phyloP scores from a whole-genome alignment of 1,140 invertebrate genomes.

The Atta cephalotes region DNA sequence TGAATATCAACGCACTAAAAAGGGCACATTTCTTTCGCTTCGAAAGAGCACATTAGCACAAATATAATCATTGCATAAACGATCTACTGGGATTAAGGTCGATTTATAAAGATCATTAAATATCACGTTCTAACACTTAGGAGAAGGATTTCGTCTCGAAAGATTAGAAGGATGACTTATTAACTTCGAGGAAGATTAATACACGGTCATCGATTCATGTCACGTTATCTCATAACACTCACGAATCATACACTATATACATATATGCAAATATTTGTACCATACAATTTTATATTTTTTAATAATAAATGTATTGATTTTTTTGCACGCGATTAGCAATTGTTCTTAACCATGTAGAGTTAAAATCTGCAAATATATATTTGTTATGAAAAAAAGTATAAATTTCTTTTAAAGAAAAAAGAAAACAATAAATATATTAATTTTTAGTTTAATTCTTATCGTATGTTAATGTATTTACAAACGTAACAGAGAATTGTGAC shows the following conservation, averaged over 20 bases:
- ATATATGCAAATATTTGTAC: slow-evolving; percentile 64
- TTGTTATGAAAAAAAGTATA: neutral
- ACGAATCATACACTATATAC: slow-evolving; percentile 21
- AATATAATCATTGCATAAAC: slow-evolving; percentile 30
- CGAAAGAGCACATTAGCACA: slow-evolving; percentile 28
- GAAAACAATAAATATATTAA: slow-evolving; percentile 13
- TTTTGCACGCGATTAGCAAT: slow-evolving; percentile 64
- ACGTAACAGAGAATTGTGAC: neutral
- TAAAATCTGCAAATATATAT: neutral
- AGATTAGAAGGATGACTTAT: slow-evolving; percentile 14
- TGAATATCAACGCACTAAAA: slow-evolving; percentile 17
- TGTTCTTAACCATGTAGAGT: slow-evolving; percentile 60
- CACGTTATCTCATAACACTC: slow-evolving; percentile 37
- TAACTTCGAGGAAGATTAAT: slow-evolving; percentile 39
- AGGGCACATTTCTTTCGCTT: slow-evolving; percentile 24
- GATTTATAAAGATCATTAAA: slow-evolving; percentile 6
- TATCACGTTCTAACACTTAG: slow-evolving; percentile 8
- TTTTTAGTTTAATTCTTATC: slow-evolving; percentile 4
- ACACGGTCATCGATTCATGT: slow-evolving; percentile 45
- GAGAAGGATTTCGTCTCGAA: neutral
- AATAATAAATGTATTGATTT: slow-evolving; percentile 73
- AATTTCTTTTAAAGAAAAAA: neutral
- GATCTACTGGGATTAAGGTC: slow-evolving; percentile 14
- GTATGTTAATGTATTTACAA: neutral
- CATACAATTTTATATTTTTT: slow-evolving; percentile 65